A percentile compares a stretch with the other conserved stretches of the same genome.
phyloP scores from a whole-genome alignment of 2,888 invertebrate genomes.

The Stenurella melanura region DNA sequence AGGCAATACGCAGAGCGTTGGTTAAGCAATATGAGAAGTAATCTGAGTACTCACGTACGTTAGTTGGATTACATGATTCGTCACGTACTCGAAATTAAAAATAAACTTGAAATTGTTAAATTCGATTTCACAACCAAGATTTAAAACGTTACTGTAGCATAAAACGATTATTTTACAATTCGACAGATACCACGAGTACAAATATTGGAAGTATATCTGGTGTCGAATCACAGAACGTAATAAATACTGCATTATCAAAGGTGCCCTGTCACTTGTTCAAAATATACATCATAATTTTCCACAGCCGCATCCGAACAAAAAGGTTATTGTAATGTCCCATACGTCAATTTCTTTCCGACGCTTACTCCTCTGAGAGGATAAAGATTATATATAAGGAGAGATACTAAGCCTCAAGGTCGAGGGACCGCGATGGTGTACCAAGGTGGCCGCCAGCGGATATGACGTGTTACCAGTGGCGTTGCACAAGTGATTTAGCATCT shows the following conservation, averaged over 20 bases:
- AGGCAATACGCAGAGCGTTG: conserved; percentile 41
- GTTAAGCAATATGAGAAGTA: conserved; percentile 55
- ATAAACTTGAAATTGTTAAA: conserved; percentile 53
- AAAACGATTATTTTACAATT: conserved; percentile 24
- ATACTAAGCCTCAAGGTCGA: no score
- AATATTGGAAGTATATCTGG: conserved; percentile 27
- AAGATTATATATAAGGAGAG: no score
- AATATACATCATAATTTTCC: conserved; percentile 22
- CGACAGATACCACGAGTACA: conserved; percentile 19
- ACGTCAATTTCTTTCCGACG: neutral
- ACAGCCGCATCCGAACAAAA: neutral
- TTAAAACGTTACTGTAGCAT: conserved; percentile 25
- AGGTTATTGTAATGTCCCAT: neutral
- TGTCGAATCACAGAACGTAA: conserved; percentile 5
- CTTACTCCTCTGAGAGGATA: no score
- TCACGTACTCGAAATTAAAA: conserved; percentile 59
- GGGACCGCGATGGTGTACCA: no score
- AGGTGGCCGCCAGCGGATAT: no score
- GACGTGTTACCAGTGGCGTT: no score
- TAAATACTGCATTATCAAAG: conserved; percentile 20
- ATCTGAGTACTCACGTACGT: conserved; percentile 56
- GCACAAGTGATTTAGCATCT: no score
- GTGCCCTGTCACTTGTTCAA: conserved; percentile 15
- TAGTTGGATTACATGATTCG: conserved; percentile 55
- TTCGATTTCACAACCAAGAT: conserved; percentile 48